A percentile compares a stretch with the other conserved stretches of the same genome.
These are phyloP conservation scores for Myrmecobius fasciatus DNA, from an alignment of 2,113 vertebrate genomes.

Conservation along the genomic window DNA sequence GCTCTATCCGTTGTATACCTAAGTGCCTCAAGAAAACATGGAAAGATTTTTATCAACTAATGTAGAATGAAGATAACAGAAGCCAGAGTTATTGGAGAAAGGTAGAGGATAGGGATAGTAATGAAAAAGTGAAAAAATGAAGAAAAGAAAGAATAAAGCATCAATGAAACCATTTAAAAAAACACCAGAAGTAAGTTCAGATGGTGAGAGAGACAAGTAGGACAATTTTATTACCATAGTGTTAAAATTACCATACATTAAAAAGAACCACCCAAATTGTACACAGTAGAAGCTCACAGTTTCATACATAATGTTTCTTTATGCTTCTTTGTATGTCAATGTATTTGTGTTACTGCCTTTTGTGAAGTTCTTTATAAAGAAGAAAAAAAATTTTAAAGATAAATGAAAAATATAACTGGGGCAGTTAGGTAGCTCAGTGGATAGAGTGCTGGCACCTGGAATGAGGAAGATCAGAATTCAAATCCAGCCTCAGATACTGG, in stretches of 20 bases:
- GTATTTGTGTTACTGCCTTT: background rate
- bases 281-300: background rate
- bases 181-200: background rate
- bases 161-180: background rate
- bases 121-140: background rate
- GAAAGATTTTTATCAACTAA: background rate
- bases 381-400: background rate
- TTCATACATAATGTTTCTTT: background rate
- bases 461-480: too few species aligned
- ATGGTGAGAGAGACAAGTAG: background rate
- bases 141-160: background rate
- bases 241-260: background rate
- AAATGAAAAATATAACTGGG: background rate
- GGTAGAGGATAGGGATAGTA: background rate
- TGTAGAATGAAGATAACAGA: background rate
- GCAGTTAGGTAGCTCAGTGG: too few species aligned
- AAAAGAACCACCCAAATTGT: too few species aligned
- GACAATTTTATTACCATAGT: background rate
- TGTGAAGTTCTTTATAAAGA: background rate
- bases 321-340: background rate
- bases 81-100: background rate
- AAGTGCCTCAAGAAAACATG: background rate
- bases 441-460: too few species aligned
- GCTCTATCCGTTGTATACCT: background rate
- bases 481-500: too few species aligned